Evolutionary conservation across 2,113 vertebrate species (phyloP), one percentile per base, ranked within the genome.

Genomic region (Cyanoderma ruficeps): DNA sequence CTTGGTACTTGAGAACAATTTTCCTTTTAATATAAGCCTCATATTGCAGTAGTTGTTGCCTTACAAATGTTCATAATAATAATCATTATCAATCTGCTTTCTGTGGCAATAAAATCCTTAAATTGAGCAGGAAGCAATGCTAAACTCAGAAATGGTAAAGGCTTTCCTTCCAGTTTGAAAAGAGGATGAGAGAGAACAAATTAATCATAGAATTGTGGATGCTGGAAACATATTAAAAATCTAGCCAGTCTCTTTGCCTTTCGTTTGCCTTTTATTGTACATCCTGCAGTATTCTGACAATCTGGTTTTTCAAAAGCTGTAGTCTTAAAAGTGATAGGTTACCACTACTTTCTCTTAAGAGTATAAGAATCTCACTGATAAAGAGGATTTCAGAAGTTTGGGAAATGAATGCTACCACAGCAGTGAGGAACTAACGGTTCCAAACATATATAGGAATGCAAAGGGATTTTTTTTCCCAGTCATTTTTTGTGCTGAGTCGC

Each of bases 361-460:
- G 79, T 91, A 83, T 90, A 90, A 96, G 88, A 95, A 91, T 93
- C 94, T 94, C 56, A 59, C 72, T 88, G 92, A 95, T 96, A 95
- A 96, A 94, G 93, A 93, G 93, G 94, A 94, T 96, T 96, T 97
- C 92, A 87, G 83, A 96, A 96, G 90, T 96, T 97, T 94, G 81
- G 85, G 49, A 90, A 96, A 95, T 96, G 85, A 96, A 92, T 90
- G 69, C 83, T 91, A 44, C 56, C 75, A 64, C 86, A 74, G 72
- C 76, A 64, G 85, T 68, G 83, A 90, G 83, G 64, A 90, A 47
- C 65, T 94, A 89, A 57, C 1, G 0, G 35, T 83, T 96, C 83
- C 94, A 89, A 94, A 75, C 81, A 92, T 44, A 92, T 84, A 94
- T 44, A 83, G 83, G 64, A 93, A 95, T 86, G 75, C 57, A 88